phyloP scores from a whole-genome alignment of 2,113 vertebrate genomes.

The Gulo gulo region DNA sequence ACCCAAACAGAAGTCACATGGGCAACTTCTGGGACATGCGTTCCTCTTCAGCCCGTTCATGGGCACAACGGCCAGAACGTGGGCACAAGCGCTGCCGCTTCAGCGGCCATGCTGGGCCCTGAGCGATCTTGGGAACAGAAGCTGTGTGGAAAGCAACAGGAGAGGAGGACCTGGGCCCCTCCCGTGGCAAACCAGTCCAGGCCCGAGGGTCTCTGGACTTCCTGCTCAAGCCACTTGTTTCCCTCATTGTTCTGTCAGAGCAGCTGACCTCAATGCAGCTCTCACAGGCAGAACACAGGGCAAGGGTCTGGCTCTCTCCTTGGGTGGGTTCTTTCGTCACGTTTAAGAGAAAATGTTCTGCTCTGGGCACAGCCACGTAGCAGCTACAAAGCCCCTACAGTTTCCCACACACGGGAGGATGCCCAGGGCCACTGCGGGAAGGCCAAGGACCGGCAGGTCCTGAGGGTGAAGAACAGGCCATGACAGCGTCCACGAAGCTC shows the following conservation, averaged over 20 bases:
- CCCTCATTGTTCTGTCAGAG: too few species aligned
- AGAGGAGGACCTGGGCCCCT: background rate
- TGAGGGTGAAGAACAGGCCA: too few species aligned
- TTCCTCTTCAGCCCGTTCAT: background rate
- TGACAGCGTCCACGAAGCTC: too few species aligned
- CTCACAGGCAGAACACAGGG: background rate
- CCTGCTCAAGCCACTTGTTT: background rate
- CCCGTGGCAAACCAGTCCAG: background rate
- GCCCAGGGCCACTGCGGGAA: background rate
- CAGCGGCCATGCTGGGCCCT: background rate
- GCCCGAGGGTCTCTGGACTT: background rate
- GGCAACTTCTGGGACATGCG: background rate
- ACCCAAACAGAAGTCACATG: rapidly evolving
- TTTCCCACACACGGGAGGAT: background rate
- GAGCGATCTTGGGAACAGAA: background rate
- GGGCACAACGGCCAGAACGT: rapidly evolving
- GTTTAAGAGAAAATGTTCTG: background rate
- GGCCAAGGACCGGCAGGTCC: rapidly evolving
- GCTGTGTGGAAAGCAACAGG: background rate
- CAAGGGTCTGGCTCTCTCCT: background rate
- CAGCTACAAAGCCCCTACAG: background rate
- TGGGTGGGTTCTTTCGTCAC: background rate
- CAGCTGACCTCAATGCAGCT: background rate
- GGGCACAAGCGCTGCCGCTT: rapidly evolving
- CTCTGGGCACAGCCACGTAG: background rate